Evolutionary conservation across 2,888 invertebrate species (phyloP).

Genomic region (Cheiracanthium punctorium): DNA sequence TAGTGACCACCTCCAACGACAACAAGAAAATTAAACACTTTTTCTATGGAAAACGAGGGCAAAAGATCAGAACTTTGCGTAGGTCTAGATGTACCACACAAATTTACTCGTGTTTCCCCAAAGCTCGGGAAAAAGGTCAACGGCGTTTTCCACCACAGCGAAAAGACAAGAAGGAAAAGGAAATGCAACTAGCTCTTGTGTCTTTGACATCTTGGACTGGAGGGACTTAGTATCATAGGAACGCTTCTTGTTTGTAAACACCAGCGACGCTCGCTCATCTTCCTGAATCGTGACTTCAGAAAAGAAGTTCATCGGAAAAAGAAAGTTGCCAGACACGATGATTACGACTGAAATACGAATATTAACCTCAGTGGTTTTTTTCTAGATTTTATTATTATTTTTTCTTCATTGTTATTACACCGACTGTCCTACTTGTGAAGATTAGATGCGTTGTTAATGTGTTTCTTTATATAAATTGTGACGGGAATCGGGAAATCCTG

Average conservation of each 20-base stretch:
- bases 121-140: constrained; percentile 47
- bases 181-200: neutral
- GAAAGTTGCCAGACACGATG: neutral
- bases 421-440: neutral
- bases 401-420: neutral
- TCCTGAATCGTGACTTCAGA: neutral
- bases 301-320: neutral
- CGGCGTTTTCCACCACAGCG: constrained; percentile 18
- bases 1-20: too few relatives aligned
- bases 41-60: constrained; percentile 45
- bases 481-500: constrained; percentile 1
- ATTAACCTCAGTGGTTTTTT: neutral
- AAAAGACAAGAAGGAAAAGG: constrained; percentile 1
- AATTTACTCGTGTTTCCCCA: constrained; percentile 37
- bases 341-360: constrained; percentile 1
- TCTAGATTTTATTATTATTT: neutral
- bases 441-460: neutral
- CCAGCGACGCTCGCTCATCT: neutral
- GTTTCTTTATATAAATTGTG: neutral
- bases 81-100: constrained; percentile 25
- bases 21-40: neutral
- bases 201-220: neutral
- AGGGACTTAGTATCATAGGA: neutral
- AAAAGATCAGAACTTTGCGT: constrained; percentile 49
- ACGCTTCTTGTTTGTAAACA: constrained; percentile 3